These are phyloP conservation scores for Nymphicus hollandicus DNA, from an alignment of 2,113 vertebrate genomes.

Conservation along the genomic window DNA sequence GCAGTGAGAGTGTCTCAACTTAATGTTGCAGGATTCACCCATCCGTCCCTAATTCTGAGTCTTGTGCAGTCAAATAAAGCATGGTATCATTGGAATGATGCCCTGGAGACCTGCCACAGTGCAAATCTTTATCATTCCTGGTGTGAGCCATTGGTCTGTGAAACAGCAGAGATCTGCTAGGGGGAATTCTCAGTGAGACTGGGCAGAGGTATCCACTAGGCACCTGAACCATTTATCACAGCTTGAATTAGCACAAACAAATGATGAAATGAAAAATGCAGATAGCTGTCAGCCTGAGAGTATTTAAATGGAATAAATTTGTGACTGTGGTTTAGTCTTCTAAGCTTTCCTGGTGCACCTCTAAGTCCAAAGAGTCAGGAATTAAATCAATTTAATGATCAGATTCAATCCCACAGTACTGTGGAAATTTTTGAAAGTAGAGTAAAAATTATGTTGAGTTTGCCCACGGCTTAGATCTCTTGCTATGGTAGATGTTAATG, in stretches of 20 bases:
- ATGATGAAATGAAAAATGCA: neutral
- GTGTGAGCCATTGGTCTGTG: neutral
- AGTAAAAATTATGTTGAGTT: neutral
- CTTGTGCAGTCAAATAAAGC: neutral
- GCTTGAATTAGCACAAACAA: neutral
- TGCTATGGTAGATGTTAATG: neutral
- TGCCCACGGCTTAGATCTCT: neutral
- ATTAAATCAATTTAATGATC: neutral
- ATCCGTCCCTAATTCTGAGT: neutral
- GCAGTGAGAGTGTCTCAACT: neutral
- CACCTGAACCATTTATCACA: neutral
- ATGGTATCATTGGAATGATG: neutral
- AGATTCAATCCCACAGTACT: neutral
- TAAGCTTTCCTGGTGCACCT: neutral
- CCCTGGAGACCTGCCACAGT: neutral
- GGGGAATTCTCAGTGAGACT: neutral
- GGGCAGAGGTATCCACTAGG: neutral
- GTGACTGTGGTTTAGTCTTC: neutral
- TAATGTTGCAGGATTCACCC: neutral
- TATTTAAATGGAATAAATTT: neutral
- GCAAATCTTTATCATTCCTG: neutral
- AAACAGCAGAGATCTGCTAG: neutral
- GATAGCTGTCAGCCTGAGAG: neutral
- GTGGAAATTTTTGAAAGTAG: neutral
- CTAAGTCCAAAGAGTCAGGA: neutral